phyloP scores from a whole-genome alignment of 2,797 vertebrate species.

The Liparis tanakae region DNA sequence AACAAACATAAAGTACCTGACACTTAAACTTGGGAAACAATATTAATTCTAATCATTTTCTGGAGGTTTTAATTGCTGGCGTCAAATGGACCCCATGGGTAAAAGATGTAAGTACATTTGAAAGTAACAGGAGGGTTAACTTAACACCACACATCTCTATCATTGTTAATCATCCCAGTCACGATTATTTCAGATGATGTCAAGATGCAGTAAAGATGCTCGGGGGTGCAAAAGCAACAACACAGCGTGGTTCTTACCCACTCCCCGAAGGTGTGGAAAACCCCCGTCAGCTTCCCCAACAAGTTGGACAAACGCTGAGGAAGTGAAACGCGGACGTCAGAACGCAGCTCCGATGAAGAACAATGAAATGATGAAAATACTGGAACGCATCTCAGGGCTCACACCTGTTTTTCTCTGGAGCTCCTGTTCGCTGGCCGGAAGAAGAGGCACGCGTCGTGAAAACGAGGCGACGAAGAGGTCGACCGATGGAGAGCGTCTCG shows the following conservation, averaged over 20 bases:
- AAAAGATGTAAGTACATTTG: too few species aligned
- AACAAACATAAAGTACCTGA: too few species aligned
- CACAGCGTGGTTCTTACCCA: conserved; percentile 72
- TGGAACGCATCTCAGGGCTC: conserved; percentile 6
- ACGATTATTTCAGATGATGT: neutral
- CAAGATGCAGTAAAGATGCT: conserved; percentile 18
- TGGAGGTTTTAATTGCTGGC: too few species aligned
- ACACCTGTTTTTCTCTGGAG: conserved; percentile 71
- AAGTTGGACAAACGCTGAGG: conserved; percentile 66
- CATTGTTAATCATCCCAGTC: neutral
- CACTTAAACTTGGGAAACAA: too few species aligned
- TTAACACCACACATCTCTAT: neutral
- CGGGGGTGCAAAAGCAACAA: conserved; percentile 16
- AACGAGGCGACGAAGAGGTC: neutral
- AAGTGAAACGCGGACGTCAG: conserved; percentile 22
- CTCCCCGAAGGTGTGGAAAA: conserved; percentile 75
- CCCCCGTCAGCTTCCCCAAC: conserved; percentile 75
- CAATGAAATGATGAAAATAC: neutral
- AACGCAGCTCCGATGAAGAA: neutral
- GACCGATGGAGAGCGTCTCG: neutral
- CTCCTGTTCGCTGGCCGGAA: conserved; percentile 56
- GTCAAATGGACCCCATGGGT: too few species aligned
- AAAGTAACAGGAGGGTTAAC: too few species aligned
- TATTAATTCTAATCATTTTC: too few species aligned
- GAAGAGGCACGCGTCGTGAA: conserved; percentile 8